phyloP scores from a whole-genome alignment of 2,113 vertebrate species.

The Siphamia tubifer region DNA sequence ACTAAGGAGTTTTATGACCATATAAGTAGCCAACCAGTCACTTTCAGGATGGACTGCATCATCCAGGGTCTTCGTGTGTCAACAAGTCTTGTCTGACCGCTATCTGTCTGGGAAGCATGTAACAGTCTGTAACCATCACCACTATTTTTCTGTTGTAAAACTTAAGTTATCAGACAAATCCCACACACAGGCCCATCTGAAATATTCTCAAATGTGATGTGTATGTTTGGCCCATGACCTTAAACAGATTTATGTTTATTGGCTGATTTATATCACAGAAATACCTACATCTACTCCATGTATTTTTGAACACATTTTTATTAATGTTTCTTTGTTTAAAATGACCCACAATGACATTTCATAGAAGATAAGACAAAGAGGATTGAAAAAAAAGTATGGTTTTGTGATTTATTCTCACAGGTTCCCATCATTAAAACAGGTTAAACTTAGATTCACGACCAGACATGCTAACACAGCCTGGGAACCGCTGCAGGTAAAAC shows the following conservation, averaged over 20 bases:
- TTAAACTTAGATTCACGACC: constrained; percentile 26
- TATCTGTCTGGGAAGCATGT: constrained; percentile 24
- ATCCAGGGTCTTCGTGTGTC: constrained; percentile 59
- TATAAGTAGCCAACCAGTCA: constrained; percentile 77
- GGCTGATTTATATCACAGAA: too few relatives aligned
- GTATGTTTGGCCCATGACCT: too few relatives aligned
- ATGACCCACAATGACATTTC: too few relatives aligned
- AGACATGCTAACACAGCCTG: constrained; percentile 35
- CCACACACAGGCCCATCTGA: background rate
- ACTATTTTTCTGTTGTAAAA: constrained; percentile 4
- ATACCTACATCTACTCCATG: too few relatives aligned
- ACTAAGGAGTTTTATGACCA: constrained; percentile 80
- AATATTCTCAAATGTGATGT: background rate
- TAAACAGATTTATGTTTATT: too few relatives aligned
- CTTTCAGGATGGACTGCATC: constrained; percentile 65
- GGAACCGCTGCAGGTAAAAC: constrained; percentile 49
- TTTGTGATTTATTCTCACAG: background rate
- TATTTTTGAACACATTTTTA: too few relatives aligned
- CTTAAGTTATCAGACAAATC: background rate
- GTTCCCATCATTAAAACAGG: constrained; percentile 28
- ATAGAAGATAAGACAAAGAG: too few relatives aligned
- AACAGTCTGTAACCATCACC: background rate
- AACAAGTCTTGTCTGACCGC: constrained; percentile 24
- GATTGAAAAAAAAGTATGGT: background rate
- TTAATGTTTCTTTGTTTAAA: too few relatives aligned